Conservation (phyloP, 2,888 invertebrate genomes). For the Orthonevra nobilis region DNA sequence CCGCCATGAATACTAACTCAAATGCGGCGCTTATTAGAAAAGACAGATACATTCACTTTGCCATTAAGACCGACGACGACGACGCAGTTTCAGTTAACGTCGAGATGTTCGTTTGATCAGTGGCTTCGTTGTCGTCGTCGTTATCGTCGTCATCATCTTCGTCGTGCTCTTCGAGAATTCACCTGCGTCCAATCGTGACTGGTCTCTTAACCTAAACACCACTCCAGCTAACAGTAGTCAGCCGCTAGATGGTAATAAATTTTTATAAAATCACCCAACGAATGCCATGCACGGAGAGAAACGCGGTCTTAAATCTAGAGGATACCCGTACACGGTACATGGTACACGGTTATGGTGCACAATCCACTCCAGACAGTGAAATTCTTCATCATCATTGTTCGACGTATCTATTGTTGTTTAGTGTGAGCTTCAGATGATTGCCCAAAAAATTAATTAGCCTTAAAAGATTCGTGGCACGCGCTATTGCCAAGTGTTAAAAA, state of each 20-base stretch:
- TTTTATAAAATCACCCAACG: conserved; percentile 55
- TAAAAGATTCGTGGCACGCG: conserved; percentile 63
- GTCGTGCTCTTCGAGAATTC: neutral
- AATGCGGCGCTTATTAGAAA: conserved; percentile 31
- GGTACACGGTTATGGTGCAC: conserved; percentile 4
- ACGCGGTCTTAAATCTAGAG: conserved; percentile 44
- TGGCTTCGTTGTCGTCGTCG: conserved; percentile 4
- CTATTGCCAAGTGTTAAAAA: conserved; percentile 20
- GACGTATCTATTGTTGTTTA: conserved; percentile 7
- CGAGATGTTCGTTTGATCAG: conserved; percentile 45
- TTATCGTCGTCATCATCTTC: too few relatives aligned
- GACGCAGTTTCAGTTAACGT: conserved; percentile 27
- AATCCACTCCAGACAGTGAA: conserved; percentile 29
- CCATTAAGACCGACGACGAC: conserved; percentile 19
- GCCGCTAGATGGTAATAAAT: conserved; percentile 27
- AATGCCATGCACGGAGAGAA: conserved; percentile 54
- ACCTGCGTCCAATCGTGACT: neutral
- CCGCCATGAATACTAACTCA: conserved; percentile 5
- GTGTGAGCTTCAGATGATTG: conserved; percentile 37
- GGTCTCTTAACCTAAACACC: conserved; percentile 26
- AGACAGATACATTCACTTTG: conserved; percentile 56
- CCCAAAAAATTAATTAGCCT: conserved; percentile 34
- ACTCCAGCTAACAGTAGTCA: conserved; percentile 40
- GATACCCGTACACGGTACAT: conserved; percentile 30
- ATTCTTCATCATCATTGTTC: conserved; percentile 14